Evolutionary conservation across 2,113 vertebrate genomes (phyloP).

Genomic region (Eptesicus fuscus): DNA sequence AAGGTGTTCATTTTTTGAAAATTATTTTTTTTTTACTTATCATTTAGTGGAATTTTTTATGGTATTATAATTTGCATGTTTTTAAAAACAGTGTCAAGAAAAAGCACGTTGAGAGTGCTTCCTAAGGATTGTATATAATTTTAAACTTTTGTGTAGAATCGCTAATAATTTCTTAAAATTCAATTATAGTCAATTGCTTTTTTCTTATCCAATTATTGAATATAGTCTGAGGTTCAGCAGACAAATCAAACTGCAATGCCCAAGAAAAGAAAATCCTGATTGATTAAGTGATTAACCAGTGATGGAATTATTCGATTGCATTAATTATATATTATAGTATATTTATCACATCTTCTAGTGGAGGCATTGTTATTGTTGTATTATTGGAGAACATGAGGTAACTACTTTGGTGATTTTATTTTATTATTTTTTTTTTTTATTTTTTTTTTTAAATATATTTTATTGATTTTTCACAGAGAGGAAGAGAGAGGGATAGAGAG

Average conservation of each 20-base stretch:
- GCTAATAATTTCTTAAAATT: conserved; percentile 7
- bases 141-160: background rate
- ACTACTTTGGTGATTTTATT: conserved; percentile 35
- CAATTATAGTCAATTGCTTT: background rate
- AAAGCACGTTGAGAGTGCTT: background rate
- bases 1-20: background rate
- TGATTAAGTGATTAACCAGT: background rate
- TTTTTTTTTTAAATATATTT: too few relatives aligned
- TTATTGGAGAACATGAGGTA: background rate
- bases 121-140: background rate
- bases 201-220: background rate
- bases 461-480: too few relatives aligned
- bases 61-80: background rate
- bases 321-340: background rate
- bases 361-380: background rate
- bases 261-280: background rate
- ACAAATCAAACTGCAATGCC: background rate
- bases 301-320: background rate
- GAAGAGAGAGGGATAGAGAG: too few relatives aligned
- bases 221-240: background rate
- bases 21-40: background rate
- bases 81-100: background rate
- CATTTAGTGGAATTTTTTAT: background rate
- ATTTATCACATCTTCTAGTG: background rate
- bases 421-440: too few relatives aligned